Conservation (phyloP, 1,140 invertebrate species). For the Hormaphis cornu region DNA sequence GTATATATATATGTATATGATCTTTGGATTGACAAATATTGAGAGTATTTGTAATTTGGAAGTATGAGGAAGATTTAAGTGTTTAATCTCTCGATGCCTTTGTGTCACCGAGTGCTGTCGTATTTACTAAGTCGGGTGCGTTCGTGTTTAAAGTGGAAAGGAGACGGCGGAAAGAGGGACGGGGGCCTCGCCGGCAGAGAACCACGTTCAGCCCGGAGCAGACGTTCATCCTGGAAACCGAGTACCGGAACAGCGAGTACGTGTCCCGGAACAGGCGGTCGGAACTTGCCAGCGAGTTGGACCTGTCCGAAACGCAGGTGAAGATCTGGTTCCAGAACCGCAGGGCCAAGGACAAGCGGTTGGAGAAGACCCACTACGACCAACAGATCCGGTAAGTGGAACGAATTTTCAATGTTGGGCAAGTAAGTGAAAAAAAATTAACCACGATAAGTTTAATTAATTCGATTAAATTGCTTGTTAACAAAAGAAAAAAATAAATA, state of each 20-base stretch:
- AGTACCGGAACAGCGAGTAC: conserved; percentile 83
- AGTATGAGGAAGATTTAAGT: no score
- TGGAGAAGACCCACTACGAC: conserved; percentile 90
- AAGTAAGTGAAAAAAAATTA: no score
- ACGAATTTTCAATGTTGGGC: neutral
- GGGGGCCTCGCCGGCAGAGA: conserved; percentile 72
- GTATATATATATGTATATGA: no score
- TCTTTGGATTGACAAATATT: no score
- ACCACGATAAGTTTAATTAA: no score
- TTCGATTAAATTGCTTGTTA: no score
- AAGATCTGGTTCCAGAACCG: conserved; percentile 97
- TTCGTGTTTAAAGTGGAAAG: conserved; percentile 59
- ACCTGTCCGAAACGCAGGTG: conserved; percentile 84
- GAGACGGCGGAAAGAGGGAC: conserved; percentile 71
- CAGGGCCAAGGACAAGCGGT: conserved; percentile 87
- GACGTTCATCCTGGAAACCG: conserved; percentile 78
- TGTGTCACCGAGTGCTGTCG: no score
- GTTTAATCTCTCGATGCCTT: no score
- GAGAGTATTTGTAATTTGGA: no score
- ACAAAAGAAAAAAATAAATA: no score
- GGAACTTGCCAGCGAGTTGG: conserved; percentile 72
- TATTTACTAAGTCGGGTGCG: no score
- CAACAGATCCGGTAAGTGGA: conserved; percentile 74
- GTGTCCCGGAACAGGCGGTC: conserved; percentile 75
- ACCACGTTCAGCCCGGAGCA: conserved; percentile 93